phyloP scores from a whole-genome alignment of 2,113 vertebrate species.

The Chrysochloris asiatica region DNA sequence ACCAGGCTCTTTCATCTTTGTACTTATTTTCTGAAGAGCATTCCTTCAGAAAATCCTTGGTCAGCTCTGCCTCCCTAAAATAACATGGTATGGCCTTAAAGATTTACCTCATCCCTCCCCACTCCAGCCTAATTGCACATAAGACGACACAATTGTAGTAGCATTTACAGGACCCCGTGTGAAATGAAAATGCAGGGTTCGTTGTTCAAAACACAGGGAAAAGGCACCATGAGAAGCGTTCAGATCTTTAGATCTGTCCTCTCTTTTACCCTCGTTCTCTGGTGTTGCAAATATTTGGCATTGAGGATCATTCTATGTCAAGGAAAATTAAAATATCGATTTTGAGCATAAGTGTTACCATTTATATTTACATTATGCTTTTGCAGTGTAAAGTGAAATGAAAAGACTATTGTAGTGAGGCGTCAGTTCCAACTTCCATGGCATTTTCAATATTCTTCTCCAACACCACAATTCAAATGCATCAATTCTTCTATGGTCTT shows the following conservation, averaged over 20 bases:
- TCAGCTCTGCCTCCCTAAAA: constrained; percentile 62
- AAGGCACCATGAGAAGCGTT: not conserved
- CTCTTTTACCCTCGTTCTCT: not conserved
- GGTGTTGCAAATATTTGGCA: not conserved
- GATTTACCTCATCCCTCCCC: not conserved
- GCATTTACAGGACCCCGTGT: not conserved
- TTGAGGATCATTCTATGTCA: not conserved
- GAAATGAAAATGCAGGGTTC: not conserved
- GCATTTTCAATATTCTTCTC: too few species aligned
- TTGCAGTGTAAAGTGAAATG: too few species aligned
- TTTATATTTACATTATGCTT: not conserved
- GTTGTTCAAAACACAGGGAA: not conserved
- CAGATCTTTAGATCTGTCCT: not conserved
- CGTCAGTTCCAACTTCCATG: too few species aligned
- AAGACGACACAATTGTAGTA: not conserved
- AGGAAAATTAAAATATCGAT: not conserved
- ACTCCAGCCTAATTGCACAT: not conserved
- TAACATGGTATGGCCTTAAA: constrained; percentile 9
- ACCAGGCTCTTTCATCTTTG: constrained; percentile 3
- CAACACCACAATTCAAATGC: too few species aligned
- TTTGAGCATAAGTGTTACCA: not conserved
- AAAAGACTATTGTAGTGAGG: too few species aligned
- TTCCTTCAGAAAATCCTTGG: constrained; percentile 50
- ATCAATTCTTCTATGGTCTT: too few species aligned
- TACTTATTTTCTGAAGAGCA: constrained; percentile 56